These are phyloP conservation scores for Fukomys damarensis DNA, from an alignment of 2,113 vertebrate genomes.

Conservation along the genomic window DNA sequence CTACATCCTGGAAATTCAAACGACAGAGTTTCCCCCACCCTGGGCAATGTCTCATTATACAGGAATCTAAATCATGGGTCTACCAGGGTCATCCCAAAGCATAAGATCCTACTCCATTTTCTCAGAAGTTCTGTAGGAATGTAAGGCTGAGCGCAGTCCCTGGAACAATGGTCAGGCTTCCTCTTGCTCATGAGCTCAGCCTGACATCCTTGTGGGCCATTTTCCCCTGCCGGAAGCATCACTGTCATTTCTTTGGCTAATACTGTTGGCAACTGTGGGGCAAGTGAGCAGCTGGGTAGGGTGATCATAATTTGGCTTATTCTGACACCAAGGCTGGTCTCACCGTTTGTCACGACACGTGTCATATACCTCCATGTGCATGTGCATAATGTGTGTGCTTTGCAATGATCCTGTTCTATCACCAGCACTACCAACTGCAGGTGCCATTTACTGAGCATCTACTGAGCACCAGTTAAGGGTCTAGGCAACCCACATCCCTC, in stretches of 20 bases:
- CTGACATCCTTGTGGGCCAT: background rate
- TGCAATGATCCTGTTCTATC: no score
- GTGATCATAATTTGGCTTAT: background rate
- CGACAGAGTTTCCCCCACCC: background rate
- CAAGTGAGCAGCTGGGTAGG: background rate
- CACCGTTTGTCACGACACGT: background rate
- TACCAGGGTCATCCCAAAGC: accelerated
- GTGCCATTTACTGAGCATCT: background rate
- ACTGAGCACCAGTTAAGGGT: background rate
- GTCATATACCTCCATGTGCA: accelerated
- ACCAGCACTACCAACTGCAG: background rate
- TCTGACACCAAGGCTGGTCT: background rate
- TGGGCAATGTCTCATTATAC: background rate
- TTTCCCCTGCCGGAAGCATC: background rate
- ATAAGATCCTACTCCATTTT: background rate
- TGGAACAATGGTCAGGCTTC: background rate
- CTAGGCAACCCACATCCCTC: background rate
- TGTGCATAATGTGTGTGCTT: background rate
- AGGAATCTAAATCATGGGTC: background rate
- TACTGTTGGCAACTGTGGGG: no score
- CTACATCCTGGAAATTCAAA: background rate
- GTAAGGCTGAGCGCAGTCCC: background rate
- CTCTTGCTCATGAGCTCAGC: background rate
- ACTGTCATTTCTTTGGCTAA: background rate
- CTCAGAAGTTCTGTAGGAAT: background rate